These are phyloP conservation scores for Rhineura floridana DNA, from an alignment of 2,113 vertebrate genomes.

Conservation along the genomic window DNA sequence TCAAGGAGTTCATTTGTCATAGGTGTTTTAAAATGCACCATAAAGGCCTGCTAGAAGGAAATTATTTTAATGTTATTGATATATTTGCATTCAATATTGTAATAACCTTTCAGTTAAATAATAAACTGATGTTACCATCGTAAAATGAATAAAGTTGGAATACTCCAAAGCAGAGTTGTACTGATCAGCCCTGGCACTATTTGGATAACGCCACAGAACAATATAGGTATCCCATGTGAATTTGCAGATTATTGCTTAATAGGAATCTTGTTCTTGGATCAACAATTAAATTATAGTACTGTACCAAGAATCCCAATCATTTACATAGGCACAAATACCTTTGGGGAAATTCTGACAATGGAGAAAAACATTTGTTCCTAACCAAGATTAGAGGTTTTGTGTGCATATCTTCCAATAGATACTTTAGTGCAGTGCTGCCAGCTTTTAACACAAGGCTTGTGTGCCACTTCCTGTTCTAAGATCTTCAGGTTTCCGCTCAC, in stretches of 20 bases:
- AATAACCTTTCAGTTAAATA: neutral
- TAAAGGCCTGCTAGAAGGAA: neutral
- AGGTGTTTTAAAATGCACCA: neutral
- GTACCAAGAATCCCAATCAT: conserved; percentile 6
- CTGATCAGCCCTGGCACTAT: neutral
- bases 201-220: neutral
- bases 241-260: neutral
- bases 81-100: neutral
- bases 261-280: conserved; percentile 12
- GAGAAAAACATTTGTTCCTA: neutral
- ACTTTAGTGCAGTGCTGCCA: neutral
- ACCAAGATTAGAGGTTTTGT: neutral
- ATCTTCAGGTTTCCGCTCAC: neutral
- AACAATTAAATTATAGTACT: conserved; percentile 31
- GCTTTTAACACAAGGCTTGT: neutral
- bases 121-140: neutral
- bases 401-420: neutral
- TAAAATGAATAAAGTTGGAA: neutral
- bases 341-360: neutral
- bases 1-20: neutral
- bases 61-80: neutral
- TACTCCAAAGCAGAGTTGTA: neutral
- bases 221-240: neutral
- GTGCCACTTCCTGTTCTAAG: neutral
- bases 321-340: neutral